These are phyloP conservation scores for Phodopus roborovskii DNA, from an alignment of 2,113 vertebrate genomes.

Conservation along the genomic window DNA sequence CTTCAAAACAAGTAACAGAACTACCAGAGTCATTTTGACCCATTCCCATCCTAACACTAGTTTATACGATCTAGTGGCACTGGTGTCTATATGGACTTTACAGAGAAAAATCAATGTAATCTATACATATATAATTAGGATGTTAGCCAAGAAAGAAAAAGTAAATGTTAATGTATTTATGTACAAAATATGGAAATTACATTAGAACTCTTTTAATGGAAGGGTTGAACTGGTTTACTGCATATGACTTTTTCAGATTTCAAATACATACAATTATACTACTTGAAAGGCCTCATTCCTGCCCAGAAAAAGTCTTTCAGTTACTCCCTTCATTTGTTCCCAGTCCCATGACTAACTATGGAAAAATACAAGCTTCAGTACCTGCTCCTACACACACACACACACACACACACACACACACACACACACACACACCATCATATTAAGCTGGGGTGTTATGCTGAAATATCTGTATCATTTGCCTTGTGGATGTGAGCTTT, in stretches of 20 bases:
- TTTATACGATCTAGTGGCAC: background rate
- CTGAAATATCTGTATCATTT: background rate
- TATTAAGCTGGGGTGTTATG: constrained; percentile 14
- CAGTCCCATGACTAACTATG: background rate
- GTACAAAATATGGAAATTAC: constrained; percentile 37
- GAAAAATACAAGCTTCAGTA: background rate
- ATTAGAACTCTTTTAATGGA: background rate
- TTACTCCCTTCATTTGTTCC: background rate
- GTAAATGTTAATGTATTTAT: constrained; percentile 30
- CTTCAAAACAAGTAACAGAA: background rate
- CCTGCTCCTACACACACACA: too few relatives aligned
- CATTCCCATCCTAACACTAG: background rate
- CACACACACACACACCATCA: too few relatives aligned
- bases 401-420: too few relatives aligned
- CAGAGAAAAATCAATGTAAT: constrained; percentile 29
- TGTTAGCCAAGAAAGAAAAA: constrained; percentile 30
- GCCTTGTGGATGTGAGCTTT: background rate
- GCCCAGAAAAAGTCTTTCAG: background rate
- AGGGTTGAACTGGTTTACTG: constrained; percentile 8
- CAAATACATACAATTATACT: constrained; percentile 41
- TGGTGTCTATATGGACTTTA: background rate
- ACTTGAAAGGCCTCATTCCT: background rate
- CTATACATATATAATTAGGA: constrained; percentile 39
- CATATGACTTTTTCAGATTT: constrained; percentile 23
- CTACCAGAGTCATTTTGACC: background rate